phyloP scores from a whole-genome alignment of 2,888 invertebrate species.

The Ochropleura leucogaster region DNA sequence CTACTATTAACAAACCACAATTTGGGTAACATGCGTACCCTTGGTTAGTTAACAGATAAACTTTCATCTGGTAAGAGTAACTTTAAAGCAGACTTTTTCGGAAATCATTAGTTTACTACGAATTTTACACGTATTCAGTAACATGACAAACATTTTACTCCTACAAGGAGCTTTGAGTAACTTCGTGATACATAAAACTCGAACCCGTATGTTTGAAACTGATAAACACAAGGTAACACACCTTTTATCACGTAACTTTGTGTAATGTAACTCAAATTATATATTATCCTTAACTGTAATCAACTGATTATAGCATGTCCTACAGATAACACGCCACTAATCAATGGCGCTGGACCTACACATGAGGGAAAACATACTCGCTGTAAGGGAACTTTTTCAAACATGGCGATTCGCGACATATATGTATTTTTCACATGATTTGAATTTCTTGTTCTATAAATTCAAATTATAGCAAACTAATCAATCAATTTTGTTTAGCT shows the following conservation, averaged over 20 bases:
- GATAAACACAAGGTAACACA: constrained; percentile 38
- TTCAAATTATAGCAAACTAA: not conserved
- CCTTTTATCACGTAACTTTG: constrained; percentile 33
- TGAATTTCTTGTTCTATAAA: constrained; percentile 30
- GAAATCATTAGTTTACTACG: not conserved
- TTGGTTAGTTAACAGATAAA: constrained; percentile 1
- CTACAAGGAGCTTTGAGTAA: not conserved
- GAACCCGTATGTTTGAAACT: constrained; percentile 13
- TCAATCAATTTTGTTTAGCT: not conserved
- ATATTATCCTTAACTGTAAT: constrained; percentile 12
- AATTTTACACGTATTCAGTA: not conserved
- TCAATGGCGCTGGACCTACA: not conserved
- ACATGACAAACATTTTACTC: constrained; percentile 11
- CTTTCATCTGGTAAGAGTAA: not conserved
- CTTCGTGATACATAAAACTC: constrained; percentile 11
- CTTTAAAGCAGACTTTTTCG: not conserved
- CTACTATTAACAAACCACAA: constrained; percentile 12
- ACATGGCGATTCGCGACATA: constrained; percentile 9
- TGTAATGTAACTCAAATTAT: constrained; percentile 33
- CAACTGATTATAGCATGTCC: constrained; percentile 17
- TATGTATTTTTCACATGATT: constrained; percentile 16
- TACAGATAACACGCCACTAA: constrained; percentile 9
- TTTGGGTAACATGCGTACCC: constrained; percentile 2
- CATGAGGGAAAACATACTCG: not conserved
- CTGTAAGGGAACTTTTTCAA: constrained; percentile 16